These are phyloP conservation scores for Crypturellus tataupa DNA, from an alignment of 2,797 vertebrate species.

Conservation along the genomic window DNA sequence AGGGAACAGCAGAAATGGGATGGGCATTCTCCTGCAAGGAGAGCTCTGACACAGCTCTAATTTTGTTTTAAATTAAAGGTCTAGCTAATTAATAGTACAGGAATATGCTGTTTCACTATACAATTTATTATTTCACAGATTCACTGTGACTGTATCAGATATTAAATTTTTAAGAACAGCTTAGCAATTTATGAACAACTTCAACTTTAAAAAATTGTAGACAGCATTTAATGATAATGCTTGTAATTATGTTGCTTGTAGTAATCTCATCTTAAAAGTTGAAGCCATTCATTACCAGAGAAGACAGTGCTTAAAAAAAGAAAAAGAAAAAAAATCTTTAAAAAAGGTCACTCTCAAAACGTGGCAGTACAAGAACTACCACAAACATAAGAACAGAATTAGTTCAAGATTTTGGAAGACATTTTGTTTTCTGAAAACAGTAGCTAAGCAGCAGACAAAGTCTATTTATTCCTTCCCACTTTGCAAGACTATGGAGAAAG, in stretches of 20 bases:
- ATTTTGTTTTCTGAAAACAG: conserved; percentile 41
- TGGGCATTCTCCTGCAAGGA: background rate
- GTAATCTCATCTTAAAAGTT: background rate
- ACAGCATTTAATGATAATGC: background rate
- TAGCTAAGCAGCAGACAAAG: conserved; percentile 38
- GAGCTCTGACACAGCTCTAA: rapidly evolving
- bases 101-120: rapidly evolving
- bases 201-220: background rate
- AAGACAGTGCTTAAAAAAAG: background rate
- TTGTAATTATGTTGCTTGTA: background rate
- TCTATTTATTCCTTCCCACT: background rate
- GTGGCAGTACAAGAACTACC: background rate
- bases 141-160: background rate
- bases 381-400: background rate
- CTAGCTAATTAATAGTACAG: background rate
- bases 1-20: background rate
- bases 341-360: background rate
- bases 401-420: conserved; percentile 12
- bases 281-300: background rate
- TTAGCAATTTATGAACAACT: background rate
- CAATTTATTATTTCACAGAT: background rate
- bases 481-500: background rate
- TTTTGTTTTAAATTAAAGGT: background rate
- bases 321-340: background rate
- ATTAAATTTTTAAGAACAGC: background rate